A percentile compares a stretch with the other conserved stretches of the same genome.
Conservation (phyloP, 1,140 invertebrate species). For the Cecropterus lyciades region DNA sequence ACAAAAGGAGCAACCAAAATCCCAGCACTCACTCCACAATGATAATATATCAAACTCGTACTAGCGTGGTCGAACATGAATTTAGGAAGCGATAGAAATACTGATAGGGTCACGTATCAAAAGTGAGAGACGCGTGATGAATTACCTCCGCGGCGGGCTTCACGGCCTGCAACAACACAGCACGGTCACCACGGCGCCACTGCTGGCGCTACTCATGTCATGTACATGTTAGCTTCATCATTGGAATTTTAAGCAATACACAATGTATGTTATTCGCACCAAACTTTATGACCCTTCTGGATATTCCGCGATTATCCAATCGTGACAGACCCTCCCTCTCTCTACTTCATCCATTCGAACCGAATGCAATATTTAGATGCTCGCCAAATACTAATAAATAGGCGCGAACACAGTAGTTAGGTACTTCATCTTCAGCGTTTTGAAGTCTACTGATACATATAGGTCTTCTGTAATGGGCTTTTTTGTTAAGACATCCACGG, state of each 20-base stretch:
- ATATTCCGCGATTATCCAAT: not conserved
- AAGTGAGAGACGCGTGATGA: constrained; percentile 57
- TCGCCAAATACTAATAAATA: too few species aligned
- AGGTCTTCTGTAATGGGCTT: too few species aligned
- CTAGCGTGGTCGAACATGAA: constrained; percentile 77
- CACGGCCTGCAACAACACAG: constrained; percentile 87
- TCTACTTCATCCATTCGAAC: too few species aligned
- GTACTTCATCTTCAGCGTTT: too few species aligned
- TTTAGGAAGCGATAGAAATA: constrained; percentile 82
- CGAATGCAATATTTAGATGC: too few species aligned
- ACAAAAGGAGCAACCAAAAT: constrained; percentile 76
- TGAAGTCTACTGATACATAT: too few species aligned
- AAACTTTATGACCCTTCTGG: constrained; percentile 1
- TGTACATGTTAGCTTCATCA: constrained; percentile 1
- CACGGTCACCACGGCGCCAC: constrained; percentile 60
- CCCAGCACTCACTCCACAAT: constrained; percentile 80
- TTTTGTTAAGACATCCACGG: too few species aligned
- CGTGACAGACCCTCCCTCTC: too few species aligned
- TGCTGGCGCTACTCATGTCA: constrained; percentile 6
- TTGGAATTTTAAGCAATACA: constrained; percentile 1
- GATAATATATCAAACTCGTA: constrained; percentile 65
- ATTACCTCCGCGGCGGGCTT: constrained; percentile 87
- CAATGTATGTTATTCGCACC: not conserved
- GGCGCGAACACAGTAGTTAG: too few species aligned
- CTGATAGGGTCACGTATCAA: constrained; percentile 70